Evolutionary conservation across 2,888 invertebrate species (phyloP).

Genomic region (Xestoiulus laeticollis): DNA sequence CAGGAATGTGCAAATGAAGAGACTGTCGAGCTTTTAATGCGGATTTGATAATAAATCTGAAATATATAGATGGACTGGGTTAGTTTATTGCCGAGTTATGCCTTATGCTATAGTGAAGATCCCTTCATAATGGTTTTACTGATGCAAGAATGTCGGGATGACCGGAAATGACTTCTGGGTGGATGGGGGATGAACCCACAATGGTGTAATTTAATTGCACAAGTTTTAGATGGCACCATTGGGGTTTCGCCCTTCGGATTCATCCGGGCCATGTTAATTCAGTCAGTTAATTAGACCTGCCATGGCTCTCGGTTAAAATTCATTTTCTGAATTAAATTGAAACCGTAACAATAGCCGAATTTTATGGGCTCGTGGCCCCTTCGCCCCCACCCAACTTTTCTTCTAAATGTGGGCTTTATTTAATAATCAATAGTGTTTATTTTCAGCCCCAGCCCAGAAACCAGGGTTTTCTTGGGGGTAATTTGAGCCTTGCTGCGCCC

Average conservation of each 20-base stretch:
- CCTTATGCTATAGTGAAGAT: neutral
- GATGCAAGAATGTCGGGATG: neutral
- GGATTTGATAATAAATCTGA: neutral
- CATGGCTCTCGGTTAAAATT: slow-evolving; percentile 22
- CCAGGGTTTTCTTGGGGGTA: slow-evolving; percentile 12
- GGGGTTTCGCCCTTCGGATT: neutral
- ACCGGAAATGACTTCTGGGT: slow-evolving; percentile 24
- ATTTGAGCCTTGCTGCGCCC: slow-evolving; percentile 10
- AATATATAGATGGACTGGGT: neutral
- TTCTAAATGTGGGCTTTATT: slow-evolving; percentile 9
- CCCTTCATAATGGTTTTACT: neutral
- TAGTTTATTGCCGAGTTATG: neutral
- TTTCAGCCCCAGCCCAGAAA: neutral
- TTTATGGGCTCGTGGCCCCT: neutral
- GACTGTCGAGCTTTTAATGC: neutral
- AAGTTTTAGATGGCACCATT: neutral
- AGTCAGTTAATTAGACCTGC: neutral
- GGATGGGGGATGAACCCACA: neutral
- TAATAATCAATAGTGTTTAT: slow-evolving; percentile 37
- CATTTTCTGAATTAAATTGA: neutral
- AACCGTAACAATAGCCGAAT: neutral
- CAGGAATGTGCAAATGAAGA: neutral
- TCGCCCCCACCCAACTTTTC: neutral
- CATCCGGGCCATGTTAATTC: neutral
- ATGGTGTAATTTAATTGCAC: neutral